A percentile compares a stretch with the other conserved stretches of the same genome.
These are phyloP conservation scores for Heliconius hermathena DNA, from an alignment of 1,140 invertebrate genomes.

Conservation along the genomic window DNA sequence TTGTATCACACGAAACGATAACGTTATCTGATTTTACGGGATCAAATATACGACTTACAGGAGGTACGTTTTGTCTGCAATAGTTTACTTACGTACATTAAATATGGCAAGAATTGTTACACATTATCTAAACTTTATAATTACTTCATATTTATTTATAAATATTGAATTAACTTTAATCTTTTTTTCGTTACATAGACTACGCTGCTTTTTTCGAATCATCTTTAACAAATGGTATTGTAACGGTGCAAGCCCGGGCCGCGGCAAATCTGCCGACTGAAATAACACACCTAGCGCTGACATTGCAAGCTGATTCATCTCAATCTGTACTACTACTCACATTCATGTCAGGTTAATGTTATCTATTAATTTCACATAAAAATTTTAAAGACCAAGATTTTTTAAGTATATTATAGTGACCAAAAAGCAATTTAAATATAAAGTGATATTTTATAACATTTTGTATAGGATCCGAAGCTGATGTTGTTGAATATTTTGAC, in stretches of 20 bases:
- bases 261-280: slow-evolving; percentile 32
- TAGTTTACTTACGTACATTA: too few relatives aligned
- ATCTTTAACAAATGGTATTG: slow-evolving; percentile 34
- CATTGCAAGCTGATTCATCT: slow-evolving; percentile 46
- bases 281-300: slow-evolving; percentile 43
- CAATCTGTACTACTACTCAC: slow-evolving; percentile 45
- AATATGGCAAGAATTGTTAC: too few relatives aligned
- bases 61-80: slow-evolving; percentile 47
- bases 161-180: not conserved
- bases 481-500: slow-evolving; percentile 46
- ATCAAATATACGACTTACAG: slow-evolving; percentile 45
- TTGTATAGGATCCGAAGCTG: not conserved
- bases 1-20: slow-evolving; percentile 55
- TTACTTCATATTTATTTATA: too few relatives aligned
- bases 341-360: not conserved
- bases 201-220: slow-evolving; percentile 47
- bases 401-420: too few relatives aligned
- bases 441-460: not conserved
- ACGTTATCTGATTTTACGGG: slow-evolving; percentile 46
- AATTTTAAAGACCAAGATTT: not conserved
- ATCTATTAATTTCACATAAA: not conserved
- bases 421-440: too few relatives aligned
- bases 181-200: slow-evolving; percentile 34
- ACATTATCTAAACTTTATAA: too few relatives aligned
- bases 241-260: slow-evolving; percentile 34